Evolutionary conservation across 1,140 invertebrate species (phyloP).

Genomic region (Drosophila tani): DNA sequence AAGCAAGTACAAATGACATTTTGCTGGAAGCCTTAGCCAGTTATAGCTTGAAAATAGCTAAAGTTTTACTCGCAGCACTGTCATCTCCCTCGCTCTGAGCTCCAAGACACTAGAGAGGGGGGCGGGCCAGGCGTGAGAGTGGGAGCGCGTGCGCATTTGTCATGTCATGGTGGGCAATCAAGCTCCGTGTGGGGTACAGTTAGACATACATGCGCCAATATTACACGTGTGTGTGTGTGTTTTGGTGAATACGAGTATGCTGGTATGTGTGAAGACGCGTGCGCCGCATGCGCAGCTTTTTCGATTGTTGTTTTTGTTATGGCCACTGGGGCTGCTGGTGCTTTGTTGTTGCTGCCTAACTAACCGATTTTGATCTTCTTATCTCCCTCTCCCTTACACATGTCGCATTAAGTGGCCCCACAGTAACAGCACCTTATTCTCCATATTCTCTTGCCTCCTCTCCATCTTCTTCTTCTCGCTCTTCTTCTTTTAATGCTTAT

Average conservation of each 20-base stretch:
- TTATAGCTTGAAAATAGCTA: conserved; percentile 3
- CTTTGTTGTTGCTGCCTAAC: conserved; percentile 16
- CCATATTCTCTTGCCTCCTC: conserved; percentile 1
- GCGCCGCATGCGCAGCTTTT: conserved; percentile 67
- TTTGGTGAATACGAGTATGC: conserved; percentile 11
- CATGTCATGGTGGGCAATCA: conserved; percentile 26
- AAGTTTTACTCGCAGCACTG: background rate
- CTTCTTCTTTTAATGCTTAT: conserved; percentile 12
- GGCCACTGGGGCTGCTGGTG: background rate
- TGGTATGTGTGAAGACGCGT: conserved; percentile 51
- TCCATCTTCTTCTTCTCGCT: conserved; percentile 2
- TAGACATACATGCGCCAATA: conserved; percentile 64
- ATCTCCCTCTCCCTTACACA: conserved; percentile 53
- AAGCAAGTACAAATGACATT: too few species aligned
- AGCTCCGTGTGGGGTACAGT: conserved; percentile 47
- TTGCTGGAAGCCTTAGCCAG: too few species aligned
- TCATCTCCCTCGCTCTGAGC: background rate
- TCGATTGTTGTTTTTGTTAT: conserved; percentile 20
- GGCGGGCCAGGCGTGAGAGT: background rate
- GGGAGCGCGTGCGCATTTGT: conserved; percentile 60
- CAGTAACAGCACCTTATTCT: conserved; percentile 34
- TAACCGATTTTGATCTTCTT: conserved; percentile 29
- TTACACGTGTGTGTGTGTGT: conserved; percentile 30
- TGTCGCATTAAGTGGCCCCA: conserved; percentile 46
- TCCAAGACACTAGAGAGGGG: background rate